Evolutionary conservation across 2,797 vertebrate genomes (phyloP), one percentile per base, ranked within the genome.

Genomic region (Synanceia verrucosa): DNA sequence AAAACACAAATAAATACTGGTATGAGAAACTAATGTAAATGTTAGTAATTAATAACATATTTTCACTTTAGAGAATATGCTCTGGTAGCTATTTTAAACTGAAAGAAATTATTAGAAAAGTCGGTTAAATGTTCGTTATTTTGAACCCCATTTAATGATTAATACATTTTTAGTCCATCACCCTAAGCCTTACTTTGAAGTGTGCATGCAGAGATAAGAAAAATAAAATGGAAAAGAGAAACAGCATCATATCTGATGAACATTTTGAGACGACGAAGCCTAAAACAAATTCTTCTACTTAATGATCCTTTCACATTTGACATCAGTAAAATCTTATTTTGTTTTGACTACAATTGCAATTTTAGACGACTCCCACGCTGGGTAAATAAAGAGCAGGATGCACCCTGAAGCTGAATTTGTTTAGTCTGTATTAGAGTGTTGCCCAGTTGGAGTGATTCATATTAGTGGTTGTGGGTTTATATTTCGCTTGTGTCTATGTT

Each of bases 371-470:
- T 50, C 18, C 37, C 37, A 59, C 14, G 9, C 1, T 46, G 10
- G 55, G 57, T 44, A 58, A 65, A 80, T 50, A 33, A 62, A 73
- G 66, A 41, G 61, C 52, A 9, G 43, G 24, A 24, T 63, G 56
- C 16, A 57, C 9, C 65, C 59, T 52, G n/a, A 66, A 73, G 65
- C 56, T 61, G 26, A 28, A 31, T 68, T 78, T 79, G 33, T 68
- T 72, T 43, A 61, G 65, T 48, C 36, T 67, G 61, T 67, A 46
- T 47, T 52, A 60, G 13, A 66, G 4, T 48, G 47, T 76, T 72
- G 21, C 46, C 29, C 33, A 62, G 48, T 67, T 61, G 43, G 21
- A 29, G 14, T 64, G 31, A 76, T 62, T 82, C 65, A 65, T 60
- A 65, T 69, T 28, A 73, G 39, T n/a, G 16, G 57, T 68, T 47